Conservation (phyloP, 2,113 vertebrate genomes). For the Cariama cristata region DNA sequence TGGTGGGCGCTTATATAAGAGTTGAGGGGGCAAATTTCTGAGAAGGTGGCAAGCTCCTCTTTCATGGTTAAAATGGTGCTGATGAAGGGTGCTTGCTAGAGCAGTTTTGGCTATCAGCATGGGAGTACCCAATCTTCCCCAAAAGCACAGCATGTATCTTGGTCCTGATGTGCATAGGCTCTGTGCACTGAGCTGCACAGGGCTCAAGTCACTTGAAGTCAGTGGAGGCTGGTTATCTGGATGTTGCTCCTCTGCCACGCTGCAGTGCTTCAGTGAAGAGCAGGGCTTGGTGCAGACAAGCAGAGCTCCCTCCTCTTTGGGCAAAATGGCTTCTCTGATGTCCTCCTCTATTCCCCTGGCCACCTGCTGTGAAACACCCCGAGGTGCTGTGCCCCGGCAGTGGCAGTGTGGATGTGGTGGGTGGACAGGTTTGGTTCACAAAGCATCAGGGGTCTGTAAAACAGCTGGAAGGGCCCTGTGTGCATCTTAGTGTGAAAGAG, state of each 20-base stretch:
- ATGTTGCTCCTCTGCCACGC: neutral
- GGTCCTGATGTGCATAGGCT: neutral
- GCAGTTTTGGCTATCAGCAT: neutral
- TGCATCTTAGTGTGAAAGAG: slow-evolving; percentile 42
- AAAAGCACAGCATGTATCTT: neutral
- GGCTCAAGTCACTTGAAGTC: neutral
- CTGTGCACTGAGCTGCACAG: neutral
- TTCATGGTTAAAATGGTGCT: neutral
- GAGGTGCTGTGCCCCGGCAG: rapidly evolving
- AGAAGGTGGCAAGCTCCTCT: neutral
- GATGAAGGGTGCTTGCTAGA: neutral
- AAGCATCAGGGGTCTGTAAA: neutral
- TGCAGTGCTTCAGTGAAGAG: neutral
- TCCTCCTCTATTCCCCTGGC: neutral
- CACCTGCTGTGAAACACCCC: rapidly evolving
- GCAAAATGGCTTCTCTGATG: neutral
- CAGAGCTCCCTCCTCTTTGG: neutral
- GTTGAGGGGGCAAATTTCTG: neutral
- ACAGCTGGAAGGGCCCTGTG: neutral
- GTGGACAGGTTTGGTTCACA: neutral
- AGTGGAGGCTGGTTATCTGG: neutral
- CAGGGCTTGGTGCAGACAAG: neutral
- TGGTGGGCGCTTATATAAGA: neutral
- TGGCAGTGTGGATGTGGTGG: rapidly evolving
- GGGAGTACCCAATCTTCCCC: neutral